Percentiles rank a stretch among this genome's conserved stretches.
phyloP scores from a whole-genome alignment of 2,888 invertebrate species.

The Agrilus cyanescens region DNA sequence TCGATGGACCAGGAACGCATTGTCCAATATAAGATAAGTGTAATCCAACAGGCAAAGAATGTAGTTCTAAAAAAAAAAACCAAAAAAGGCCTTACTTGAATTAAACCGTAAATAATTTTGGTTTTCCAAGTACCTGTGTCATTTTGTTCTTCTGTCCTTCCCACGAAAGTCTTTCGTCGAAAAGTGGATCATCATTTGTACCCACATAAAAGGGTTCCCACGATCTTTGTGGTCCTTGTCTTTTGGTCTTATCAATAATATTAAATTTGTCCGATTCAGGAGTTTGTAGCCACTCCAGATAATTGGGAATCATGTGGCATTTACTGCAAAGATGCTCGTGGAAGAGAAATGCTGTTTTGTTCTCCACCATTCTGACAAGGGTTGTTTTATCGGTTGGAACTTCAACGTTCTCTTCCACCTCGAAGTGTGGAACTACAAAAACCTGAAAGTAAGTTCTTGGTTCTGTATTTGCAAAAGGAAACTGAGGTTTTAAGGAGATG shows the following conservation, averaged over 20 bases:
- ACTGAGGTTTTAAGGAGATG: too few species aligned
- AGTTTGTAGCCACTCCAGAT: conserved; percentile 18
- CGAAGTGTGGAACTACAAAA: conserved; percentile 25
- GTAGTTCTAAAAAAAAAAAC: conserved; percentile 51
- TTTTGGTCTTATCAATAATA: conserved; percentile 22
- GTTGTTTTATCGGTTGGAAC: conserved; percentile 23
- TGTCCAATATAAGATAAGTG: conserved; percentile 76
- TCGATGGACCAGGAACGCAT: conserved; percentile 76
- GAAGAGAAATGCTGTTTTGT: conserved; percentile 21
- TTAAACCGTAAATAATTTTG: too few species aligned
- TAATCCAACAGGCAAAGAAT: conserved; percentile 73
- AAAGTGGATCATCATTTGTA: conserved; percentile 25
- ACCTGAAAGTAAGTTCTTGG: too few species aligned
- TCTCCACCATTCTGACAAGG: conserved; percentile 19
- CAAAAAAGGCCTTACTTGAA: too few species aligned
- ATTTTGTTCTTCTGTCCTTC: conserved; percentile 27
- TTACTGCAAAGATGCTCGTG: conserved; percentile 20
- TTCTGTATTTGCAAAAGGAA: too few species aligned
- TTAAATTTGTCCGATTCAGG: conserved; percentile 15
- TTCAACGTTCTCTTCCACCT: conserved; percentile 12
- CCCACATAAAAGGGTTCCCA: conserved; percentile 30
- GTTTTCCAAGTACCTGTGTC: neutral
- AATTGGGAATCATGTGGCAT: conserved; percentile 12
- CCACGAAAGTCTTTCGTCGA: conserved; percentile 27
- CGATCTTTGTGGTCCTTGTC: conserved; percentile 16